Conservation (phyloP, 2,113 vertebrate species). For the Siniperca chuatsi region DNA sequence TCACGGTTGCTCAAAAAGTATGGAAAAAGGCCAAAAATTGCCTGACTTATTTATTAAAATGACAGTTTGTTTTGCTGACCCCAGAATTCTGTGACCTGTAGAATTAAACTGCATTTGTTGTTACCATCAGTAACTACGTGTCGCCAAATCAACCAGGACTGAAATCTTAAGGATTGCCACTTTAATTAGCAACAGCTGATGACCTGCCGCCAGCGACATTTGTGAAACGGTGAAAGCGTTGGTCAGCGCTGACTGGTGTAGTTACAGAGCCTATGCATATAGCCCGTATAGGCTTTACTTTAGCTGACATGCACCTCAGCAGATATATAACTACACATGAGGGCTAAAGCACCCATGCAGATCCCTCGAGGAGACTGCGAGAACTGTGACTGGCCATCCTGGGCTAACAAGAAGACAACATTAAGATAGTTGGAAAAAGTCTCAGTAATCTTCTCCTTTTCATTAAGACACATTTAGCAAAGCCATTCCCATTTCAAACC, state of each 20-base stretch:
- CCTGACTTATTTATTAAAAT: too few species aligned
- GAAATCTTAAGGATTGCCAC: too few species aligned
- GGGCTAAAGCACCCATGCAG: neutral
- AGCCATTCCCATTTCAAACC: neutral
- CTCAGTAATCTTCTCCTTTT: neutral
- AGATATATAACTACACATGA: neutral
- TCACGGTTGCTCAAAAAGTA: too few species aligned
- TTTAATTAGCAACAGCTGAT: neutral
- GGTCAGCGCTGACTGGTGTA: neutral
- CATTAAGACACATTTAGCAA: neutral
- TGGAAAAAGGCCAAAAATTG: too few species aligned
- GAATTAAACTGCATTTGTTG: too few species aligned
- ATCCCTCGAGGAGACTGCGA: neutral
- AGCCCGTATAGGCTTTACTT: neutral
- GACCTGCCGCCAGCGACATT: neutral
- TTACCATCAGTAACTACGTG: too few species aligned
- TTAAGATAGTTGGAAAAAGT: neutral
- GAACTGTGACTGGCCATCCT: neutral
- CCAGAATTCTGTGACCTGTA: too few species aligned
- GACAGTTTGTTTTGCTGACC: too few species aligned
- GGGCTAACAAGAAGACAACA: neutral
- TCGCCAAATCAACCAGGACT: too few species aligned
- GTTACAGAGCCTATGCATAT: neutral
- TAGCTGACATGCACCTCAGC: neutral
- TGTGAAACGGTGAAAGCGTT: too few species aligned